Conservation (phyloP, 2,888 invertebrate genomes). For the Girardia tigrina region DNA sequence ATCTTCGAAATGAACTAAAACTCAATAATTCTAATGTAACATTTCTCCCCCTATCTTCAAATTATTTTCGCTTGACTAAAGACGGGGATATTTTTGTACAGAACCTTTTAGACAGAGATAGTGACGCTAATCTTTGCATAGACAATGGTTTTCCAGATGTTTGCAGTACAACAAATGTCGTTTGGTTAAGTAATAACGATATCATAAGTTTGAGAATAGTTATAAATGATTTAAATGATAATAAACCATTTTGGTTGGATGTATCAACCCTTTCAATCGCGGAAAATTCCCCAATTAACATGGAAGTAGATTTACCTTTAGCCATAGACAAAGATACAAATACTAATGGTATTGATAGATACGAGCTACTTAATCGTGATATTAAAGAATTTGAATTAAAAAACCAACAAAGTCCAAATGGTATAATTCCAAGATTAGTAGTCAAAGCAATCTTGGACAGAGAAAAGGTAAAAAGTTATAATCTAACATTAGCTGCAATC, state of each 20-base stretch:
- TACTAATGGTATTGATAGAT: slow-evolving; percentile 24
- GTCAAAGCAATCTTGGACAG: slow-evolving; percentile 21
- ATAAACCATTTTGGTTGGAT: slow-evolving; percentile 21
- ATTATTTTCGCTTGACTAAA: slow-evolving; percentile 9
- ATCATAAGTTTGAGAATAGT: slow-evolving; percentile 9
- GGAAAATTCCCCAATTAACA: slow-evolving; percentile 26
- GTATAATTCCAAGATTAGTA: slow-evolving; percentile 25
- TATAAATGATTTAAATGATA: slow-evolving; percentile 31
- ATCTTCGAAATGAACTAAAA: slow-evolving; percentile 25
- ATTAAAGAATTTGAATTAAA: slow-evolving; percentile 2
- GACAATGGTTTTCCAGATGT: not conserved
- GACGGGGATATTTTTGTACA: slow-evolving; percentile 24
- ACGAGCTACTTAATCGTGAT: not conserved
- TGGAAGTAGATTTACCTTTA: slow-evolving; percentile 27
- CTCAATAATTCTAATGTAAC: not conserved
- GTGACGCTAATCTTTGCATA: slow-evolving; percentile 13
- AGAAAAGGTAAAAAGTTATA: slow-evolving; percentile 11
- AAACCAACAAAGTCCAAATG: slow-evolving; percentile 21
- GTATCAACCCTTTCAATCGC: slow-evolving; percentile 24
- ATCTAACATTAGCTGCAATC: slow-evolving; percentile 30
- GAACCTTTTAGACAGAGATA: slow-evolving; percentile 26
- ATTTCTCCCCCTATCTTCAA: not conserved
- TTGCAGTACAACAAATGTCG: not conserved
- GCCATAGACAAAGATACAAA: slow-evolving; percentile 29
- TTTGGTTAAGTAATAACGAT: slow-evolving; percentile 3